Percentiles rank a stretch among this genome's conserved stretches.
phyloP scores from a whole-genome alignment of 1,140 invertebrate genomes.

The Tetraneura akinire region DNA sequence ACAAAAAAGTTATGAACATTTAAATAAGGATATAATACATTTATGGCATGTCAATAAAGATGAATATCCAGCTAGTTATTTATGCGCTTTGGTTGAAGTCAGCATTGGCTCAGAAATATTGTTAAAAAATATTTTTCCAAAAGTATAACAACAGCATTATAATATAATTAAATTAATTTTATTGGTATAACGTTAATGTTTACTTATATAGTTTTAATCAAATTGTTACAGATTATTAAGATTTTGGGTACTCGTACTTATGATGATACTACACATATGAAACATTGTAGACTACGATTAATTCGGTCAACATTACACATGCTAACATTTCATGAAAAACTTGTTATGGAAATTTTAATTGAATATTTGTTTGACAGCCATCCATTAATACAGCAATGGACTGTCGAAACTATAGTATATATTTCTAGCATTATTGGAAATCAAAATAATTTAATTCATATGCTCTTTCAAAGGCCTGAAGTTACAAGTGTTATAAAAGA shows the following conservation, averaged over 20 bases:
- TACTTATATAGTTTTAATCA: neutral
- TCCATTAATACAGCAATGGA: slow-evolving; percentile 36
- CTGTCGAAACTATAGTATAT: slow-evolving; percentile 30
- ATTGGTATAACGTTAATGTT: neutral
- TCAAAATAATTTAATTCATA: slow-evolving; percentile 9
- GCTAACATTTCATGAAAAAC: slow-evolving; percentile 12
- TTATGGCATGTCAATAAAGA: slow-evolving; percentile 13
- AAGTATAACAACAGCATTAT: neutral
- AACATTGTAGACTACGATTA: slow-evolving; percentile 2
- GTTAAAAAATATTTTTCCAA: slow-evolving; percentile 14
- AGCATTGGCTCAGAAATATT: neutral
- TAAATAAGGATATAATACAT: slow-evolving; percentile 14
- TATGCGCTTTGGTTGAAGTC: slow-evolving; percentile 21
- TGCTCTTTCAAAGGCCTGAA: slow-evolving; percentile 16
- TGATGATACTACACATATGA: slow-evolving; percentile 30
- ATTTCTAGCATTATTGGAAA: slow-evolving; percentile 30
- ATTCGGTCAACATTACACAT: neutral
- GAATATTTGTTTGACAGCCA: slow-evolving; percentile 24
- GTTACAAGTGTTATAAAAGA: neutral
- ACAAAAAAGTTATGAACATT: slow-evolving; percentile 33
- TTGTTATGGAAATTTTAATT: neutral
- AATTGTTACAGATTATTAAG: neutral
- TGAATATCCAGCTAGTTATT: neutral
- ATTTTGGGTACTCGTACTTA: neutral
- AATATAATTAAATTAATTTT: neutral